Base-by-base conservation (phyloP, 2,113 vertebrate genomes). In the Carassius carassius region DNA sequence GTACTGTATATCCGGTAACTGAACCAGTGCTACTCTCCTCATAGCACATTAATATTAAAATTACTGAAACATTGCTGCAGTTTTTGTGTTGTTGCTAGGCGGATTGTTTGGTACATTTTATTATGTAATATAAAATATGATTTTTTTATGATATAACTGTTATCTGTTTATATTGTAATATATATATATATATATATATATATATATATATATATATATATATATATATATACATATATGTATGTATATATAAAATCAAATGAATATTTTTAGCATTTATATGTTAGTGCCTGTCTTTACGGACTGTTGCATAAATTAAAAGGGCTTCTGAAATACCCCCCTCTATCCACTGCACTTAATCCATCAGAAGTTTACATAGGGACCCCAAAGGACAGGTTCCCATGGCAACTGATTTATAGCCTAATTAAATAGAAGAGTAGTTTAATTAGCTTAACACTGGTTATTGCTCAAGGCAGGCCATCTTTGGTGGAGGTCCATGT, bases 331-430 rank as follows among this genome's bases (percentile, higher is more conserved):
- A 72, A 82, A 82, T 25, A 72, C 29, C 65, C n/a, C 47, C 44
- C 62, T 49, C 72, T 29, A 70, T 54, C 49, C 49, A 54, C 62
- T 32, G 62, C 51, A 56, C 65, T 76, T 81, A 63, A 73, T 84
- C 67, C 37, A 74, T 25, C 77, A 81, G 72, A 88, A 78, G 87
- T 91, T 89, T 92, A 91, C 92, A 90, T 90, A 86, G 85, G 89
- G 83, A 90, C 82, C 91, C 80, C 78, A 70, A 91, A 81, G 89
- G 90, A 87, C 87, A 91, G 86, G 91, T 94, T 94, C 88, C 92
- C 92, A 91, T 91, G 81, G 91, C 91, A 94, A 93, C 93, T 90
- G 91, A 93, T 93, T 89, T 92, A 86, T 92, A 91, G 92, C 89
- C 89, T 92, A 90, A 94, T 94, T 92, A 93, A 93, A 90, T 89